Conservation (phyloP, 1,140 invertebrate species). For the Lasioglossum albipes region DNA sequence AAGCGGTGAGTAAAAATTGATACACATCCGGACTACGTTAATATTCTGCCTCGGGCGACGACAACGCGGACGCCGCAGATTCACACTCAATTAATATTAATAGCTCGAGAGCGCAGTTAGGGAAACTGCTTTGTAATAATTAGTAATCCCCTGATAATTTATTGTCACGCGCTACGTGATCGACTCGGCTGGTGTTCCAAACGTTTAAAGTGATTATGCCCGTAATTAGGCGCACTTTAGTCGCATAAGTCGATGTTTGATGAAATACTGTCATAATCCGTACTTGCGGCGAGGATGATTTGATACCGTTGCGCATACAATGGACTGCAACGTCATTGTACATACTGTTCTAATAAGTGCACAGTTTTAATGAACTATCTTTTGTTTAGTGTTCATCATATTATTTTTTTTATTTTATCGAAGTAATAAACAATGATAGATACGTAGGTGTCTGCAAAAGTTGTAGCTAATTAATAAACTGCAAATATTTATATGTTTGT, state of each 20-base stretch:
- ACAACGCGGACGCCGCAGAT: not conserved
- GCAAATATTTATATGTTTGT: no score
- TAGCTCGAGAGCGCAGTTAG: not conserved
- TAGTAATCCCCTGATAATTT: not conserved
- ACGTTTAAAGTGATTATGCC: not conserved
- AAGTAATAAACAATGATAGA: no score
- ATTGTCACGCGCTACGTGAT: not conserved
- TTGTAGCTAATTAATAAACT: no score
- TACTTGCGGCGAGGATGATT: no score
- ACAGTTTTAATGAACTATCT: no score
- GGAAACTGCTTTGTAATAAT: not conserved
- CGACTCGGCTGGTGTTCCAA: not conserved
- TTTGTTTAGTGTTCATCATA: no score
- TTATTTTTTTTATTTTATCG: no score
- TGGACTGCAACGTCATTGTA: no score
- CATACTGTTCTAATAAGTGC: no score
- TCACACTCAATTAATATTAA: constrained; percentile 3
- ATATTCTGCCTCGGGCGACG: not conserved
- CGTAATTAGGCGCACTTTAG: not conserved
- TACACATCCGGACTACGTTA: not conserved
- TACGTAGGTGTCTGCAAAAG: no score
- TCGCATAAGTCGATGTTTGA: not conserved
- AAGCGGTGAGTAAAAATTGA: not conserved
- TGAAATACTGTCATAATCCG: not conserved
- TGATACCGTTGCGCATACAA: no score